Evolutionary conservation across 1,140 invertebrate species (phyloP).

Genomic region (Laupala kohalensis): DNA sequence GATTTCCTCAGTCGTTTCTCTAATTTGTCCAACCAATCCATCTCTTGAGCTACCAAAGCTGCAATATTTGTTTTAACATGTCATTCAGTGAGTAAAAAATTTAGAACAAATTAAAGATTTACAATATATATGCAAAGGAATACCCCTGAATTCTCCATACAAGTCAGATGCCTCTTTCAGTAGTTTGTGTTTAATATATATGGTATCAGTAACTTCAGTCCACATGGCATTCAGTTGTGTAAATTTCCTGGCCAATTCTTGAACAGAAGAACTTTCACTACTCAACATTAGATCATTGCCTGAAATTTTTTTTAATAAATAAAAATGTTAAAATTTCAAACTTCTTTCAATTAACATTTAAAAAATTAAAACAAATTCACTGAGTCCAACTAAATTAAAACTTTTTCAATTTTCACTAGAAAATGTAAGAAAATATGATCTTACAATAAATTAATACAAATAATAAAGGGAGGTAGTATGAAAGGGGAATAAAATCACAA

Average conservation of each 20-base stretch:
- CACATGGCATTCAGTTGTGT: constrained; percentile 57
- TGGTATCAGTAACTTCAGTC: constrained; percentile 50
- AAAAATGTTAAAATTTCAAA: too few species aligned
- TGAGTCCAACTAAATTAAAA: too few species aligned
- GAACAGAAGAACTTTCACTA: constrained; percentile 37
- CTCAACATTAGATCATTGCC: constrained; percentile 48
- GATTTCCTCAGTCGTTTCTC: constrained; percentile 62
- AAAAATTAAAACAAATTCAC: too few species aligned
- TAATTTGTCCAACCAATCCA: constrained; percentile 67
- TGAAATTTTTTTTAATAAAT: too few species aligned
- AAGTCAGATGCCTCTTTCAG: constrained; percentile 56
- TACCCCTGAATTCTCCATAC: constrained; percentile 59
- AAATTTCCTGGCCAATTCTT: constrained; percentile 47
- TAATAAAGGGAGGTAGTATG: too few species aligned
- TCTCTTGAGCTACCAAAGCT: constrained; percentile 63
- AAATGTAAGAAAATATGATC: too few species aligned
- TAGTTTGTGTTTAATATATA: constrained; percentile 40
- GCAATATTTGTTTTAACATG: constrained; percentile 1
- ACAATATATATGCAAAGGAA: background rate
- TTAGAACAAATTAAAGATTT: background rate
- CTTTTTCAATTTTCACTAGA: too few species aligned
- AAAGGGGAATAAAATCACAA: too few species aligned
- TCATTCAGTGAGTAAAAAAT: background rate
- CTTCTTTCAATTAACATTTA: too few species aligned
- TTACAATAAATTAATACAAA: too few species aligned